These are phyloP conservation scores for Lithophane leautieri DNA, from an alignment of 2,888 invertebrate genomes.

Conservation along the genomic window DNA sequence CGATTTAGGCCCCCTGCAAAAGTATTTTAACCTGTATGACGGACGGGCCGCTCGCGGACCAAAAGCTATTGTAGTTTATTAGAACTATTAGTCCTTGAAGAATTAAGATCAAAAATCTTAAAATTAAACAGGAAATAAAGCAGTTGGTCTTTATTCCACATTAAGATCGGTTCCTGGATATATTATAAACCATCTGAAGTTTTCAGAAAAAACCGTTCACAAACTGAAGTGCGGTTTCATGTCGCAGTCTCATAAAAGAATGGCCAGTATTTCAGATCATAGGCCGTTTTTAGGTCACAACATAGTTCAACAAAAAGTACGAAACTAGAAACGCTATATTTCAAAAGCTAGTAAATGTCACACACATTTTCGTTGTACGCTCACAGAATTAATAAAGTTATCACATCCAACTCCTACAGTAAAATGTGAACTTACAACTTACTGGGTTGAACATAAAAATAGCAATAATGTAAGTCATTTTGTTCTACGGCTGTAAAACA, in stretches of 20 bases:
- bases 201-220: neutral
- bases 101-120: no score
- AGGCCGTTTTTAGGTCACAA: constrained; percentile 13
- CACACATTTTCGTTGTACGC: constrained; percentile 41
- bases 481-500: constrained; percentile 65
- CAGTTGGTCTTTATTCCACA: neutral
- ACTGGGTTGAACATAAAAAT: constrained; percentile 53
- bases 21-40: no score
- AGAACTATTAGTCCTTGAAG: no score
- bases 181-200: neutral
- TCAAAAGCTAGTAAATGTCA: constrained; percentile 55
- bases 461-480: constrained; percentile 49
- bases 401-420: constrained; percentile 50
- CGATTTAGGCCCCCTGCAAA: no score
- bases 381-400: constrained; percentile 52
- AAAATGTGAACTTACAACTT: constrained; percentile 51
- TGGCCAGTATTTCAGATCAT: neutral
- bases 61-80: no score
- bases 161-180: no score
- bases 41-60: no score
- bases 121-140: no score
- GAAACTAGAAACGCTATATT: constrained; percentile 38
- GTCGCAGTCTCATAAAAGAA: neutral
- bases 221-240: constrained; percentile 6
- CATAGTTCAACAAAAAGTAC: constrained; percentile 11